Evolutionary conservation across 2,113 vertebrate species (phyloP).

Genomic region (Triplophysa rosa): DNA sequence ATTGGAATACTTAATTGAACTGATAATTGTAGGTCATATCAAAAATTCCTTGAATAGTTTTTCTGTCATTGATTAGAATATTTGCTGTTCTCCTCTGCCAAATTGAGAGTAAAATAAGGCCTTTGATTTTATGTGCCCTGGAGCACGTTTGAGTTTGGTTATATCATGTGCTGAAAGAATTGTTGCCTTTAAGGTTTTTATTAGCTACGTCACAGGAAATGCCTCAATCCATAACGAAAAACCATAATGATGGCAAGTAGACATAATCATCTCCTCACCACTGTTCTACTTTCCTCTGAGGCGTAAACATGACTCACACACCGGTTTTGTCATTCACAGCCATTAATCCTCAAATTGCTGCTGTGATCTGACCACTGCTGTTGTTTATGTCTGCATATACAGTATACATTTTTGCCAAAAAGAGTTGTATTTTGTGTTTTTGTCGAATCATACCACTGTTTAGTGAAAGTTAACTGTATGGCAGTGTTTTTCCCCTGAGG

Average conservation of each 20-base stretch:
- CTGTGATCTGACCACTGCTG: neutral
- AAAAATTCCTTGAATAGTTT: neutral
- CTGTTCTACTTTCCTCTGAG: neutral
- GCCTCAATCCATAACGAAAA: neutral
- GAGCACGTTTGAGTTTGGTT: neutral
- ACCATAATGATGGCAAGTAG: neutral
- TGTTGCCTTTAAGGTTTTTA: neutral
- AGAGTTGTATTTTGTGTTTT: neutral
- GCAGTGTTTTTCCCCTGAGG: neutral
- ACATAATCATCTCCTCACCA: neutral
- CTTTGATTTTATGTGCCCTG: neutral
- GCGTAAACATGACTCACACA: neutral
- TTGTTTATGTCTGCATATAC: neutral
- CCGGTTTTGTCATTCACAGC: neutral
- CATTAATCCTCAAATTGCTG: neutral
- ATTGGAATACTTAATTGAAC: neutral
- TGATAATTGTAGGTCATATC: neutral
- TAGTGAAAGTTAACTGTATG: neutral
- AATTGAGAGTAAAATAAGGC: no score
- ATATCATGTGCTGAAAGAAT: neutral
- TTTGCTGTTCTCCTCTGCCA: neutral
- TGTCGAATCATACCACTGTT: neutral
- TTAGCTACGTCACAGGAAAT: neutral
- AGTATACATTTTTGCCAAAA: neutral
- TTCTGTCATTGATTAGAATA: neutral